Conservation (phyloP, 2,888 invertebrate genomes). For the Hybos culiciformis region DNA sequence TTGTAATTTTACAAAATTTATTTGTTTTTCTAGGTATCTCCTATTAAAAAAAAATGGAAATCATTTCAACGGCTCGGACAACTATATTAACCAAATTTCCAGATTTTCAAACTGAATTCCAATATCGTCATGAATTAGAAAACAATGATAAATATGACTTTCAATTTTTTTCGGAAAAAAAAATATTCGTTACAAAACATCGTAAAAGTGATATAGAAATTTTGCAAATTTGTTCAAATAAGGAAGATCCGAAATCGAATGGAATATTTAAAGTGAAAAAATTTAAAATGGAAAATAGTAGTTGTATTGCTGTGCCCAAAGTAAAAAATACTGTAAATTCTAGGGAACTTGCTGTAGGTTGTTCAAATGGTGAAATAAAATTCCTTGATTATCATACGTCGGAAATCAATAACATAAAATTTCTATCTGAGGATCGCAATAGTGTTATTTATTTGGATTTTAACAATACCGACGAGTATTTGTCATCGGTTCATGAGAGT, state of each 20-base stretch:
- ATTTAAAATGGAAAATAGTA: slow-evolving; percentile 27
- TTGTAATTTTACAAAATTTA: too few relatives aligned
- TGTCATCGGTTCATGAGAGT: slow-evolving; percentile 30
- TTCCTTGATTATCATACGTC: slow-evolving; percentile 26
- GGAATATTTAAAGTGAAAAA: slow-evolving; percentile 27
- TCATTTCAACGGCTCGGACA: slow-evolving; percentile 28
- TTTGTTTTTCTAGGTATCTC: too few relatives aligned
- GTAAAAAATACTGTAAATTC: slow-evolving; percentile 17
- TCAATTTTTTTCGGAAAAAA: slow-evolving; percentile 26
- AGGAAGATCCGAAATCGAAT: slow-evolving; percentile 22
- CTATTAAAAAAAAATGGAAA: slow-evolving; percentile 23
- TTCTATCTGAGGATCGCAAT: slow-evolving; percentile 23
- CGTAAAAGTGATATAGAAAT: slow-evolving; percentile 29
- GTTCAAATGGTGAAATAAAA: slow-evolving; percentile 27
- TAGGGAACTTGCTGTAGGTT: slow-evolving; percentile 30
- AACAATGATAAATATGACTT: slow-evolving; percentile 29
- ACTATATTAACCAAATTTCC: slow-evolving; percentile 28
- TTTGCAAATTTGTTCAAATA: slow-evolving; percentile 21
- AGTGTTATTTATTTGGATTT: slow-evolving; percentile 30
- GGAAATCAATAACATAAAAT: slow-evolving; percentile 23
- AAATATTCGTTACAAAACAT: slow-evolving; percentile 28
- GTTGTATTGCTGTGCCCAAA: slow-evolving; percentile 29
- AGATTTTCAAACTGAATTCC: slow-evolving; percentile 26
- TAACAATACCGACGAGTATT: slow-evolving; percentile 31
- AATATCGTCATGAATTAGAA: slow-evolving; percentile 24